Evolutionary conservation across 2,113 vertebrate genomes (phyloP).

Genomic region (Antechinus flavipes): DNA sequence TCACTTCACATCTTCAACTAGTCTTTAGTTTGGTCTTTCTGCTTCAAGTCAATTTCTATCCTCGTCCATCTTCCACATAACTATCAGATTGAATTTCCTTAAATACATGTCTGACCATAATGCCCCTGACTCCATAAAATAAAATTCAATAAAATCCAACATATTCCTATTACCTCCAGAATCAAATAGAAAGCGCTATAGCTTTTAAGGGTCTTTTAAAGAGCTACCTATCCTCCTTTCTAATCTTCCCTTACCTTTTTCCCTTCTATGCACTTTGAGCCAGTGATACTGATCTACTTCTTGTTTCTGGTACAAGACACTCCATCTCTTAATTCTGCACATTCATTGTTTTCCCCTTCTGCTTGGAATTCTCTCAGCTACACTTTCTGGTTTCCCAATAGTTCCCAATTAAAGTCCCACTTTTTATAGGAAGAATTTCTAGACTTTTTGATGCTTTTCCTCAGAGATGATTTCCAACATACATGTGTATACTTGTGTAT

Average conservation of each 20-base stretch:
- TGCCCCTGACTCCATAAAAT: too few species aligned
- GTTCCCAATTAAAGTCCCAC: neutral
- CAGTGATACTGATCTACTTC: neutral
- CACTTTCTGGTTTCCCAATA: neutral
- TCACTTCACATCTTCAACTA: neutral
- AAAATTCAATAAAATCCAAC: neutral
- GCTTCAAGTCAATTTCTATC: neutral
- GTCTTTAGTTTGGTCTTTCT: neutral
- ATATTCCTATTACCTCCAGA: neutral
- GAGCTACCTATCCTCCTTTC: neutral
- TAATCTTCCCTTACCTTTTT: neutral
- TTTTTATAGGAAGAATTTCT: neutral
- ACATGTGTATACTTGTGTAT: too few species aligned
- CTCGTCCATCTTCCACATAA: neutral
- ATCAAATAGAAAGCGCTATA: neutral
- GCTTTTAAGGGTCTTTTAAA: neutral
- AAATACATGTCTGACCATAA: neutral
- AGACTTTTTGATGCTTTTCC: neutral
- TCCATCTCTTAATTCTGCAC: neutral
- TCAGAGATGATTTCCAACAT: neutral
- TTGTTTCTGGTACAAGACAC: neutral
- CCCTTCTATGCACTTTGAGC: neutral
- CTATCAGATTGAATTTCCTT: neutral
- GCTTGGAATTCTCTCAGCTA: neutral
- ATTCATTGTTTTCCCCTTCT: neutral